These are phyloP conservation scores for Ormyrus rosae DNA, from an alignment of 2,888 invertebrate genomes.

Conservation along the genomic window DNA sequence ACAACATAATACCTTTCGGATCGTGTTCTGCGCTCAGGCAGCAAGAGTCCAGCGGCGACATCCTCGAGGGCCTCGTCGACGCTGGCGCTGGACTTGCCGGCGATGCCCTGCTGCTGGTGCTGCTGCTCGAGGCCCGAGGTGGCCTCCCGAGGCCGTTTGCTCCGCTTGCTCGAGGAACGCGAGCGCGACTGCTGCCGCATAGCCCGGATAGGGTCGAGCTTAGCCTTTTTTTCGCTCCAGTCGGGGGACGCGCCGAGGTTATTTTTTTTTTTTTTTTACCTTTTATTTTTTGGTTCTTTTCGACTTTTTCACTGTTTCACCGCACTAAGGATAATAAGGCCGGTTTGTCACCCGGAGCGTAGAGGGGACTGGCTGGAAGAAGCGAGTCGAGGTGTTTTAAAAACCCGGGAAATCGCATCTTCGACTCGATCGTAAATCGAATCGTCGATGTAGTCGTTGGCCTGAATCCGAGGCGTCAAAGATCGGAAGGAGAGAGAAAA, in stretches of 20 bases:
- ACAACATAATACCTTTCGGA: slow-evolving; percentile 68
- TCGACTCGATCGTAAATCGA: no score
- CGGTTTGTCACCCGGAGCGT: no score
- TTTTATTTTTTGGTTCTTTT: not conserved
- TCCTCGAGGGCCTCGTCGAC: slow-evolving; percentile 57
- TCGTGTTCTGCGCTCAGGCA: slow-evolving; percentile 66
- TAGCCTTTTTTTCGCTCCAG: no score
- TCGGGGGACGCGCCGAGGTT: no score
- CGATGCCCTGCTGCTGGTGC: not conserved
- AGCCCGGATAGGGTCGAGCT: no score
- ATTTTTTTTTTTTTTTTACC: no score
- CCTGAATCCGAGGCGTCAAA: not conserved
- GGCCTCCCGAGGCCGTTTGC: not conserved
- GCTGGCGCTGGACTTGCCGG: slow-evolving; percentile 50
- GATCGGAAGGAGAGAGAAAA: not conserved
- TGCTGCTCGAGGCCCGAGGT: slow-evolving; percentile 11
- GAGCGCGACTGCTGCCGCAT: slow-evolving; percentile 43
- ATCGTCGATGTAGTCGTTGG: no score
- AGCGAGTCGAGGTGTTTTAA: no score
- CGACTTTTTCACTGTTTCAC: slow-evolving; percentile 4
- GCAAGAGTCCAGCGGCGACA: slow-evolving; percentile 51
- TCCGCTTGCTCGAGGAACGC: slow-evolving; percentile 4
- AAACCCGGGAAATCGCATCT: no score
- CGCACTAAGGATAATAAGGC: not conserved
- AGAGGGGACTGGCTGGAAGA: no score